Evolutionary conservation across 2,113 vertebrate genomes (phyloP).

Genomic region (Rhinolophus ferrumequinum): DNA sequence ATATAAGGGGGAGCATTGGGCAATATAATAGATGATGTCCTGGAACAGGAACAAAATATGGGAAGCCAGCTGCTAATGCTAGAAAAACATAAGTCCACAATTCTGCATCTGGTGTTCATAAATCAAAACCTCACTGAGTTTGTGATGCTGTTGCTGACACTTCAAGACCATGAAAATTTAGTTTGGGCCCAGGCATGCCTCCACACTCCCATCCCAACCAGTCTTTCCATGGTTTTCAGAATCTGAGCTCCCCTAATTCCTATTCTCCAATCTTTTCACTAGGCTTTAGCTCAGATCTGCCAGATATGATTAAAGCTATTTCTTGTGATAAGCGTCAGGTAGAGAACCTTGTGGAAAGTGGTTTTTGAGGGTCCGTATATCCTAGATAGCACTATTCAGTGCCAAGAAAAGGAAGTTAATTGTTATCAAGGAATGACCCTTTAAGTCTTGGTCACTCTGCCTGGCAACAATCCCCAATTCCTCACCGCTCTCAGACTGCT

Average conservation of each 20-base stretch:
- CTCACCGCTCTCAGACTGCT: neutral
- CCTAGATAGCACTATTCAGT: neutral
- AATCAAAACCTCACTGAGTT: conserved; percentile 62
- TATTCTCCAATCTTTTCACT: neutral
- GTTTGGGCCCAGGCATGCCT: neutral
- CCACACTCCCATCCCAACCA: neutral
- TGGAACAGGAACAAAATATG: conserved; percentile 63
- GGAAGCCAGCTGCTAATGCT: conserved; percentile 47
- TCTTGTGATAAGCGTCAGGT: neutral
- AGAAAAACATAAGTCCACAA: conserved; percentile 55
- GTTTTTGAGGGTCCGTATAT: neutral
- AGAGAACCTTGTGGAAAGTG: neutral
- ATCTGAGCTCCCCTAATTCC: neutral
- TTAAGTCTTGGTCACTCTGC: neutral
- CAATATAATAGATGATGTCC: conserved; percentile 54
- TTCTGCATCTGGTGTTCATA: conserved; percentile 66
- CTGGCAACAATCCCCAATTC: neutral
- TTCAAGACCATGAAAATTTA: conserved; percentile 53
- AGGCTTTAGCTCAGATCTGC: neutral
- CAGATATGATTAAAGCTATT: conserved; percentile 8
- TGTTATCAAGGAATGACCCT: conserved; percentile 1
- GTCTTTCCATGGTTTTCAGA: neutral
- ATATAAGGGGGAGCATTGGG: conserved; percentile 23
- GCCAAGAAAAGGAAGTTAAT: conserved; percentile 2
- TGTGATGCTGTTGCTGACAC: conserved; percentile 25